Evolutionary conservation across 2,113 vertebrate genomes (phyloP), one percentile per base, ranked within the genome.

Genomic region (Paradisaea rubra): DNA sequence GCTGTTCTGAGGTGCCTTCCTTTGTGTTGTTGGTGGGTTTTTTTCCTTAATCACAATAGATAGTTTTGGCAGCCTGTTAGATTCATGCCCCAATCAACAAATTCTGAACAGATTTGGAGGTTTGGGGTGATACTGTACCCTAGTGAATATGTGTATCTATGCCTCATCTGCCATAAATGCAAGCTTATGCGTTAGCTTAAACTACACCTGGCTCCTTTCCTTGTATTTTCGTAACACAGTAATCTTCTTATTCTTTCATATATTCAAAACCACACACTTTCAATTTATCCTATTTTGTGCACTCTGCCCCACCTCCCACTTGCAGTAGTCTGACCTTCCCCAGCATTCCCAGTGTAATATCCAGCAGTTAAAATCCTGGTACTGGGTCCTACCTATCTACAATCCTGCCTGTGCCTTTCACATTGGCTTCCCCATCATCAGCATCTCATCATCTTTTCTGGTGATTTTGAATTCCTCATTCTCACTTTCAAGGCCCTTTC

Each of bases 21-120:
- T 82, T 64, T 49, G 13, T 37, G 11, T 7, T 65, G 22, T 5
- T 85, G 23, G 0, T 18, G 2, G 2, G 0, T 33, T 1, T 27
- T 70, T 79, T 33, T 16, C 12, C 25, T 41, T 57, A 73, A 80
- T 57, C 30, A 61, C 7, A 73, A 49, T 9, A 78, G 5, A 25
- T 8, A 37, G 31, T 70, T 69, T 80, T 41, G 45, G 49, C 13
- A 69, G 59, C 31, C 52, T 23, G 20, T 31, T 23, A 72, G 37
- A 37, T 56, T 60, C 33, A 20, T 37, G 18, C 27, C 44, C 16
- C 37, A 60, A 0, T 39, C 49, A 83, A 54, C 23, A 15, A 90
- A 70, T 41, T 64, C 35, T 35, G 45, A 84, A 42, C 27, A 52
- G 60, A 63, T 45, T n/a, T 56, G 21, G 53, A 54, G 25, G 12